These are phyloP conservation scores for Litoditis marina DNA, from an alignment of 2,888 invertebrate genomes.

Conservation along the genomic window DNA sequence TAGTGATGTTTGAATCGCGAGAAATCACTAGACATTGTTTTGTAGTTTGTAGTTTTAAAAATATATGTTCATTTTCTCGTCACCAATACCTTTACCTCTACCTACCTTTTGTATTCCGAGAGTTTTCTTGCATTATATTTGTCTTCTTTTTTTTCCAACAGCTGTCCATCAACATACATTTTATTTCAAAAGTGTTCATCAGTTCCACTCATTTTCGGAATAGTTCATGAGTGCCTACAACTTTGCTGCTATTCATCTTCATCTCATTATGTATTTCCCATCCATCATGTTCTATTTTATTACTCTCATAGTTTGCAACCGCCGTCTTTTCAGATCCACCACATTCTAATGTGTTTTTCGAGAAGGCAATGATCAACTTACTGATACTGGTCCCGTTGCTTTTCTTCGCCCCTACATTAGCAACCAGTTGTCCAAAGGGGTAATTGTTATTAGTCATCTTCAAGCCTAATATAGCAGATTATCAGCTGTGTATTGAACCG, in stretches of 20 bases:
- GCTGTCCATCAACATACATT: neutral
- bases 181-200: no score
- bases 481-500: no score
- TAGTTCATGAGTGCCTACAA: neutral
- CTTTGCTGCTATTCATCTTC: no score
- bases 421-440: conserved; percentile 3
- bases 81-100: no score
- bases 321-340: neutral
- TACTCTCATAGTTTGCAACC: neutral
- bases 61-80: no score
- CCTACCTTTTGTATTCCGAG: no score
- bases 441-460: neutral
- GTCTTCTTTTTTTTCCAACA: neutral
- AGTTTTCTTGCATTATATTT: no score
- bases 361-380: neutral
- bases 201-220: neutral
- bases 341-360: neutral
- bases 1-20: no score
- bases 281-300: neutral
- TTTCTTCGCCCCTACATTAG: neutral
- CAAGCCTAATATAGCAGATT: neutral
- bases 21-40: no score
- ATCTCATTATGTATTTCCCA: neutral
- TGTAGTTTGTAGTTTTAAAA: no score
- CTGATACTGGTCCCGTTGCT: neutral